Conservation (phyloP, 2,888 invertebrate species). For the Stramonita haemastoma region DNA sequence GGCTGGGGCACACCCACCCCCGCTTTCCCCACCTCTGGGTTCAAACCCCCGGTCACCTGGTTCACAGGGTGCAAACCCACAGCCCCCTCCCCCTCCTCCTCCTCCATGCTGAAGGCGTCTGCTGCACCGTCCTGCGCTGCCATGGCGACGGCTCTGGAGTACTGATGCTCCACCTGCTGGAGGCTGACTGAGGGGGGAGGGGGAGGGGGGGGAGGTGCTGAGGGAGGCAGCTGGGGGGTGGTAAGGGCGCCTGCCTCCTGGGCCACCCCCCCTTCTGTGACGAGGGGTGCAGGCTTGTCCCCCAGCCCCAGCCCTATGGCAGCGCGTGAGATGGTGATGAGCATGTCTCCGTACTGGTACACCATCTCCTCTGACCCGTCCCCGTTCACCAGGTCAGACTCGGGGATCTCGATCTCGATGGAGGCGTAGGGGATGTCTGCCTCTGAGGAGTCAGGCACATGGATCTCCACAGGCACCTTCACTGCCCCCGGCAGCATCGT, state of each 20-base stretch:
- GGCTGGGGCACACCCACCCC: background rate
- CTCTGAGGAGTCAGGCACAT: background rate
- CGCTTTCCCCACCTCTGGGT: background rate
- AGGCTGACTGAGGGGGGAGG: background rate
- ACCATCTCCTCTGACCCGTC: background rate
- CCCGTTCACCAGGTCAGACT: constrained; percentile 22
- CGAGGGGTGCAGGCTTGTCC: no score
- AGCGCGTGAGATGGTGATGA: constrained; percentile 36
- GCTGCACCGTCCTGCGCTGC: no score
- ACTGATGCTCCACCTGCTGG: constrained; percentile 12
- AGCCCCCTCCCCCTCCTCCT: background rate
- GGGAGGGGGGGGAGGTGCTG: no score
- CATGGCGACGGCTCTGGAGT: background rate
- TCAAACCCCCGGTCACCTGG: background rate
- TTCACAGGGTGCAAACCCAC: no score
- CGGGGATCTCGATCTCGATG: constrained; percentile 40
- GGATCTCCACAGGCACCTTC: constrained; percentile 4
- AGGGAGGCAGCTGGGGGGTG: no score
- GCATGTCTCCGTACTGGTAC: constrained; percentile 41
- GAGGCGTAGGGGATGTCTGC: constrained; percentile 27
- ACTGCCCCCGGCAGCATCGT: background rate
- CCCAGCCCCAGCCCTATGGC: no score
- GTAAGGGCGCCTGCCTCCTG: background rate
- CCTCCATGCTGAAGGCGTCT: no score
- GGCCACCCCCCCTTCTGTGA: no score